Evolutionary conservation across 2,888 invertebrate species (phyloP).

Genomic region (Hyposoter didymator): DNA sequence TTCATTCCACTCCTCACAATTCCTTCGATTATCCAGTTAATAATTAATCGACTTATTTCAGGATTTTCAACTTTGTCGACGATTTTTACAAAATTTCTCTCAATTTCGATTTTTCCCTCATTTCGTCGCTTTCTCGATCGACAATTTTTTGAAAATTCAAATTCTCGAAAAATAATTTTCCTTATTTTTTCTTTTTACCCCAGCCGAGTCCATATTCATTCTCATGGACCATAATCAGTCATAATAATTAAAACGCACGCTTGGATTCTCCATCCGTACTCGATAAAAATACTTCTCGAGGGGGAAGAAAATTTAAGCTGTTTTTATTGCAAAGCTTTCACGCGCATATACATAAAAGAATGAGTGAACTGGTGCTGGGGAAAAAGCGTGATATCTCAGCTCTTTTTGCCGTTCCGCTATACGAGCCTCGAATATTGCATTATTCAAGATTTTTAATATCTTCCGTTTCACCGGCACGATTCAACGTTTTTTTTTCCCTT

Average conservation of each 20-base stretch:
- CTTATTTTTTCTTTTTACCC: not conserved
- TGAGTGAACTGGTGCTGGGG: not conserved
- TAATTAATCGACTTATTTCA: not conserved
- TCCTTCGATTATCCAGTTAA: not conserved
- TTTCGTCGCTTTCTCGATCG: not conserved
- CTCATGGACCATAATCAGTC: not conserved
- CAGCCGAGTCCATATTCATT: not conserved
- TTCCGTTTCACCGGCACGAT: slow-evolving; percentile 36
- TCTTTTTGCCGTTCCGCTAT: slow-evolving; percentile 16
- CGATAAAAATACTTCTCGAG: slow-evolving; percentile 1
- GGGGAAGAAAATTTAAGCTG: slow-evolving; percentile 2
- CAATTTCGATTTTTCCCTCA: not conserved
- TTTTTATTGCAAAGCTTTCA: slow-evolving; percentile 20
- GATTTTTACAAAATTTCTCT: not conserved
- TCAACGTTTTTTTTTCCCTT: slow-evolving; percentile 4
- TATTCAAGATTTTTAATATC: slow-evolving; percentile 61
- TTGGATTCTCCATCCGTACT: not conserved
- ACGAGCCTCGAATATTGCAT: slow-evolving; percentile 40
- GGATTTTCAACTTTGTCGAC: not conserved
- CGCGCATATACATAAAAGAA: slow-evolving; percentile 11
- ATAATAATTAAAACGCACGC: not conserved
- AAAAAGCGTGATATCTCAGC: slow-evolving; percentile 14
- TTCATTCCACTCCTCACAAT: not conserved
- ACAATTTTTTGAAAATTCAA: too few species aligned
- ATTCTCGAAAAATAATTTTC: not conserved